Base-by-base conservation (phyloP, 2,888 invertebrate genomes). In the Aquatica leii region DNA sequence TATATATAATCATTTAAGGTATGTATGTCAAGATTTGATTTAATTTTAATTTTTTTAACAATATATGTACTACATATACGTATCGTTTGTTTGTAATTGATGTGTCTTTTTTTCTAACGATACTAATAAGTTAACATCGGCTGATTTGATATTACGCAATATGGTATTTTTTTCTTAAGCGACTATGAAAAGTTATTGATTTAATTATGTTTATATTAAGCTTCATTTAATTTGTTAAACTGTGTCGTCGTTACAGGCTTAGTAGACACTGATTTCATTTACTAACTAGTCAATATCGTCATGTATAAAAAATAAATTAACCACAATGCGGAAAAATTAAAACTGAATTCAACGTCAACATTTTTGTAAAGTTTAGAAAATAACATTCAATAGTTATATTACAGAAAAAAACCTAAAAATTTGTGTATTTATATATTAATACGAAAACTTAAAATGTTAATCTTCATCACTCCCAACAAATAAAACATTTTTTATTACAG, bases 221-320 rank as follows among this genome's bases (percentile, higher is more conserved):
- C 41, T 41, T 41, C 41, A 15, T 15, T 12, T 41, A 41, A 41
- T 41, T 41, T 41, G 15, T 41, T 2, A 41, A 41, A 41, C 41
- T 41, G 14, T 15, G 41, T 14, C 14, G 15, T 41, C 41, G 4
- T 15, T 41, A 15, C 8, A 12, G 15, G 4, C 14, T 41, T 41
- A 41, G 15, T 15, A 15, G 15, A 41, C 41, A 41, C 15, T 41
- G n/a, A 41, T 14, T 14, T 15, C 14, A 41, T 41, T 41, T 41
- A 41, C 41, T 5, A 41, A 41, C 41, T 8, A 14, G 41, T 41
- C 15, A 41, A 15, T 15, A n/a, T 15, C 6, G 6, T 14, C 14
- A 6, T 41, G 14, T 14, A 41, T 37, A 11, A 37, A 37, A 37
- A 37, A 11, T 3, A 11, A 37, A 37, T 37, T 37, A 12, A 3